Percentiles rank a stretch among this genome's conserved stretches.
These are phyloP conservation scores for Ammodytes dubius DNA, from an alignment of 2,113 vertebrate genomes.

Conservation along the genomic window DNA sequence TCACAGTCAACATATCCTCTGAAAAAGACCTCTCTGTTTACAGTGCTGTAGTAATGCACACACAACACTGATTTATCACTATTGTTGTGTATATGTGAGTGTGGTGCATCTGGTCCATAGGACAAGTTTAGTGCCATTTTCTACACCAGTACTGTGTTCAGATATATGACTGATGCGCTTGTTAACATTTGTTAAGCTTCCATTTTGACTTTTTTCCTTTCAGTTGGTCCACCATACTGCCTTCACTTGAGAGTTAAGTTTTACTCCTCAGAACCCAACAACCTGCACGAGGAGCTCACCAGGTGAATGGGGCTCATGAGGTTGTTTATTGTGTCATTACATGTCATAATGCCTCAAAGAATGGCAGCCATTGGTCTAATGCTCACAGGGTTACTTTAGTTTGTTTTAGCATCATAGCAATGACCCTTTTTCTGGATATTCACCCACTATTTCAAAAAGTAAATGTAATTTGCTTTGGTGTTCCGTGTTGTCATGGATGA, in stretches of 20 bases:
- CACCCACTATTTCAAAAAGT: not conserved
- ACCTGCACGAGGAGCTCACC: slow-evolving; percentile 97
- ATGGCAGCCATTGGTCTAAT: too few species aligned
- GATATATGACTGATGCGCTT: not conserved
- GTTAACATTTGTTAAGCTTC: not conserved
- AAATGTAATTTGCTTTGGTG: not conserved
- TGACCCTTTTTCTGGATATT: not conserved
- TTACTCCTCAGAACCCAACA: slow-evolving; percentile 99
- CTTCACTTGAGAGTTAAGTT: slow-evolving; percentile 98
- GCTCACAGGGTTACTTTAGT: not conserved
- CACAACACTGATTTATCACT: not conserved
- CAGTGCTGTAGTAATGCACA: not conserved
- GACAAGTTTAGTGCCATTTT: not conserved
- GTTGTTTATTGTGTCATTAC: not conserved
- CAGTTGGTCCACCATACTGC: slow-evolving; percentile 97
- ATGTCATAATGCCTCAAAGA: not conserved
- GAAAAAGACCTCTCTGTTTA: not conserved
- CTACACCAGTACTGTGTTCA: too few species aligned
- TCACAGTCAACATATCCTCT: not conserved
- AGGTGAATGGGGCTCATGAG: slow-evolving; percentile 81
- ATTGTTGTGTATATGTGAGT: not conserved
- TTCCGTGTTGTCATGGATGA: not conserved
- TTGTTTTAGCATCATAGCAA: not conserved
- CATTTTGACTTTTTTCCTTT: not conserved
- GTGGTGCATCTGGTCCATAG: not conserved